phyloP scores from a whole-genome alignment of 2,797 vertebrate genomes.

The Xenentodon cancila region DNA sequence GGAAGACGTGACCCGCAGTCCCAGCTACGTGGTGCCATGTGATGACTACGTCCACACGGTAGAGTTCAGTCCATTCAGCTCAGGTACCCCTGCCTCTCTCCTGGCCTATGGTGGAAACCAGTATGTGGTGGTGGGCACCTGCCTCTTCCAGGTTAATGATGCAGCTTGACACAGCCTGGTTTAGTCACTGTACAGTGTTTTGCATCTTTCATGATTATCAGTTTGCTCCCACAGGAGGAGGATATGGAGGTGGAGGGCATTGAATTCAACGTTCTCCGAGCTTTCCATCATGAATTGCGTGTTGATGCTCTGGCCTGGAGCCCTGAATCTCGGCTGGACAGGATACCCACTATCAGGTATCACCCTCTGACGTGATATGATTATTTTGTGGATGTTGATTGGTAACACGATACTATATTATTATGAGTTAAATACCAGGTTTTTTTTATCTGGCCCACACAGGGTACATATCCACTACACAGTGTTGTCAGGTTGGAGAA shows the following conservation, averaged over 20 bases:
- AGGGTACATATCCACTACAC: conserved; percentile 4
- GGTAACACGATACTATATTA: conserved; percentile 1
- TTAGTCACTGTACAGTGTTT: background rate
- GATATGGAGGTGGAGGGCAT: conserved; percentile 89
- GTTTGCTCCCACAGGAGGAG: conserved; percentile 86
- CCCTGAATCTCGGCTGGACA: conserved; percentile 91
- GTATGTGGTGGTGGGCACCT: conserved; percentile 89
- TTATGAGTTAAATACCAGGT: background rate
- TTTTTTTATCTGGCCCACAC: conserved; percentile 10
- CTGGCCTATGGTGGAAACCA: conserved; percentile 94
- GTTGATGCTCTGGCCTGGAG: conserved; percentile 95
- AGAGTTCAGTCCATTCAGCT: conserved; percentile 93
- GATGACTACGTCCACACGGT: conserved; percentile 94
- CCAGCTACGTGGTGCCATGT: conserved; percentile 90
- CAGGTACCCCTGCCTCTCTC: conserved; percentile 85
- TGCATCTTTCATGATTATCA: conserved; percentile 1
- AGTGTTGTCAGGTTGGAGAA: background rate
- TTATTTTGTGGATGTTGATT: background rate
- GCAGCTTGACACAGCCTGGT: background rate
- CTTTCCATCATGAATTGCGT: conserved; percentile 88
- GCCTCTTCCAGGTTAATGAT: conserved; percentile 89
- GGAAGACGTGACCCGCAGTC: conserved; percentile 83
- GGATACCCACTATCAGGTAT: conserved; percentile 90
- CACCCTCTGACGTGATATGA: background rate
- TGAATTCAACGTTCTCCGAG: conserved; percentile 87